Evolutionary conservation across 2,888 invertebrate genomes (phyloP).

Genomic region (Geotrupes spiniger): DNA sequence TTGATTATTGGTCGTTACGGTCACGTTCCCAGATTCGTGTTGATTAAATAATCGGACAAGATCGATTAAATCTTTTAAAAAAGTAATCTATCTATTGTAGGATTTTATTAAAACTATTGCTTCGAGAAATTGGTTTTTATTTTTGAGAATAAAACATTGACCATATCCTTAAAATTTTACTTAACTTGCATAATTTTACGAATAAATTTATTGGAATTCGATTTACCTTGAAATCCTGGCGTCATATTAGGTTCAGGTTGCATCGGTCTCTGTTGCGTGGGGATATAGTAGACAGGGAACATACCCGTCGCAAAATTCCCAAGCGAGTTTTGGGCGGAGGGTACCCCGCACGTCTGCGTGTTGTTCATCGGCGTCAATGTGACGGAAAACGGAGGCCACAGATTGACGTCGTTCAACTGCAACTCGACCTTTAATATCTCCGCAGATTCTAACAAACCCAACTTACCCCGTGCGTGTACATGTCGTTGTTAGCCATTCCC

Average conservation of each 20-base stretch:
- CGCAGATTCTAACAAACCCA: neutral
- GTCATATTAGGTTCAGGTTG: conserved; percentile 29
- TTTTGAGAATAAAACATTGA: too few species aligned
- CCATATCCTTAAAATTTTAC: too few species aligned
- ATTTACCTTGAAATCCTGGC: conserved; percentile 32
- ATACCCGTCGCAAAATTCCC: conserved; percentile 48
- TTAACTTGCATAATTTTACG: too few species aligned
- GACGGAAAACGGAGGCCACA: conserved; percentile 62
- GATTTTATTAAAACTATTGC: too few species aligned
- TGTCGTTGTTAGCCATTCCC: conserved; percentile 26
- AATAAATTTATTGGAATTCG: too few species aligned
- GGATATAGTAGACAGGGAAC: conserved; percentile 60
- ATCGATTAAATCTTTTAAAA: too few species aligned
- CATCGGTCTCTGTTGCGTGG: conserved; percentile 41
- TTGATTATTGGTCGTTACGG: too few species aligned
- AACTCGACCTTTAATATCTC: conserved; percentile 17
- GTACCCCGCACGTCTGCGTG: conserved; percentile 40
- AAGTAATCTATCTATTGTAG: too few species aligned
- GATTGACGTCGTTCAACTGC: conserved; percentile 50
- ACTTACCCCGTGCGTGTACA: conserved; percentile 35
- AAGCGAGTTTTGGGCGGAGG: conserved; percentile 32
- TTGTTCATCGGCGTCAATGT: conserved; percentile 48
- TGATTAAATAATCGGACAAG: too few species aligned
- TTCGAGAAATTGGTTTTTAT: too few species aligned
- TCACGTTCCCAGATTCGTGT: too few species aligned